A percentile compares a stretch with the other conserved stretches of the same genome.
Evolutionary conservation across 2,797 vertebrate species (phyloP).

Genomic region (Merluccius polli): DNA sequence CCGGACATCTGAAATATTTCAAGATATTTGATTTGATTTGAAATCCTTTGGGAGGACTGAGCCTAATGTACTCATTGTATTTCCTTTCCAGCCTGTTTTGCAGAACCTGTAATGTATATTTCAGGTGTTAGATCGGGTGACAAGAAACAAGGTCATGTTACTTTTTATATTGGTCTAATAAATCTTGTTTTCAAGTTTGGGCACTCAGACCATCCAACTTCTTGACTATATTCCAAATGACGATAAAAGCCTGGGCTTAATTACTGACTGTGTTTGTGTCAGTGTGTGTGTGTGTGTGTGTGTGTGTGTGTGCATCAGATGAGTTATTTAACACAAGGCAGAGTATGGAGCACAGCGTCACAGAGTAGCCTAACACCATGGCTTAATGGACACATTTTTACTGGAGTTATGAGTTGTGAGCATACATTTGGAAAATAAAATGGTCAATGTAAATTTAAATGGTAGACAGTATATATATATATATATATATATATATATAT

Average conservation of each 20-base stretch:
- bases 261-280: conserved; percentile 17
- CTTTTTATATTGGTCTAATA: conserved; percentile 39
- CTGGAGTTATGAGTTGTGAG: neutral
- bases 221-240: conserved; percentile 24
- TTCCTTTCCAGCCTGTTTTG: conserved; percentile 10
- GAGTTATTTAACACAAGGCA: neutral
- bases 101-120: conserved; percentile 21
- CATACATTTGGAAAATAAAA: neutral
- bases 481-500: neutral
- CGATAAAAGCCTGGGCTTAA: conserved; percentile 28
- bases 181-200: conserved; percentile 34
- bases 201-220: conserved; percentile 28
- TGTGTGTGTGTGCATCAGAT: neutral
- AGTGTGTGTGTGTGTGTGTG: conserved; percentile 7
- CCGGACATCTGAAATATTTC: neutral
- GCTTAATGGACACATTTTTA: neutral
- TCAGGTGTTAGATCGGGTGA: conserved; percentile 22
- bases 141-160: conserved; percentile 39
- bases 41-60: neutral
- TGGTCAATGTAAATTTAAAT: neutral
- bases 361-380: neutral
- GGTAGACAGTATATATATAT: neutral
- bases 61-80: conserved; percentile 17
- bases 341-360: neutral
- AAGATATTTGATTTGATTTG: neutral